Percentiles rank a stretch among this genome's conserved stretches.
phyloP scores from a whole-genome alignment of 2,113 vertebrate species.

The Acinonyx jubatus region DNA sequence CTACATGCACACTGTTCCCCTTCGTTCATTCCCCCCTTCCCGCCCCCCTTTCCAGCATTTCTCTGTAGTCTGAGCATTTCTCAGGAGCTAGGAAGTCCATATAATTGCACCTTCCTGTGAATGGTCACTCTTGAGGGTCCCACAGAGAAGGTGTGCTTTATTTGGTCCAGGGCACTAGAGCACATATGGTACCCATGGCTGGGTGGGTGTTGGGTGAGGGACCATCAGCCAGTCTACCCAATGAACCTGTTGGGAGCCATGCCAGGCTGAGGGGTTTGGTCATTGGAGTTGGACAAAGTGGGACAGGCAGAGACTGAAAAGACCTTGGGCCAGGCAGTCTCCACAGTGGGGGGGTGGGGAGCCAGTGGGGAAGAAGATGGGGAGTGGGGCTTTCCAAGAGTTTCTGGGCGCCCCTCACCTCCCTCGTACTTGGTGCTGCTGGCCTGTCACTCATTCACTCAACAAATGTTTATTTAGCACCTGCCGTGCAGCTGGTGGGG shows the following conservation, averaged over 20 bases:
- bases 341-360: rapidly evolving
- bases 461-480: constrained; percentile 63
- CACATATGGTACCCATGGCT: background rate
- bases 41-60: background rate
- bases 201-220: background rate
- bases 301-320: background rate
- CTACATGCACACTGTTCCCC: background rate
- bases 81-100: background rate
- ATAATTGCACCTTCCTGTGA: background rate
- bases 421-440: background rate
- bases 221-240: background rate
- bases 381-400: no score
- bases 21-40: rapidly evolving
- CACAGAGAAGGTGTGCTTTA: background rate
- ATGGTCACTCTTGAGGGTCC: background rate
- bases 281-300: background rate
- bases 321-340: background rate
- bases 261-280: background rate
- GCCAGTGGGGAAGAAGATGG: rapidly evolving
- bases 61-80: background rate
- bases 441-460: constrained; percentile 57
- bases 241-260: background rate
- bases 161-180: background rate
- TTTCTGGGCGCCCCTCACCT: background rate
- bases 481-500: constrained; percentile 48